phyloP scores from a whole-genome alignment of 2,797 vertebrate genomes.

The Enteromius afrohamiltoni region DNA sequence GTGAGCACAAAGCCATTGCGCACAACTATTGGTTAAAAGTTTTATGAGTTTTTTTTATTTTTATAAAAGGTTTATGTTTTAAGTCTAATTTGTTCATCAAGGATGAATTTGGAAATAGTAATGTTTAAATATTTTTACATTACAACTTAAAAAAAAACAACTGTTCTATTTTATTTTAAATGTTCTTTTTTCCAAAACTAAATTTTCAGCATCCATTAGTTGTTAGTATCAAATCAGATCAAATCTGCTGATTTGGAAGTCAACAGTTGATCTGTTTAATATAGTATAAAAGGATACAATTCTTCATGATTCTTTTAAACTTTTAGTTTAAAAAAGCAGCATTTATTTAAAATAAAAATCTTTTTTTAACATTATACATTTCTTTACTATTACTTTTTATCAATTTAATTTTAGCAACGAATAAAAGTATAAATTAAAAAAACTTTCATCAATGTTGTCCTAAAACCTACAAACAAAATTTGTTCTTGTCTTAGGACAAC shows the following conservation, averaged over 20 bases:
- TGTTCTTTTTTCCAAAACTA: not conserved
- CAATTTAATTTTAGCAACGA: no score
- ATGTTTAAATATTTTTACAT: not conserved
- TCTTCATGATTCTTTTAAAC: not conserved
- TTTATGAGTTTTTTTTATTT: no score
- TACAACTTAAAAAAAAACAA: not conserved
- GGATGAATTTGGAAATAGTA: not conserved
- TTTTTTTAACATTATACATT: not conserved
- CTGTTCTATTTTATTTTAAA: not conserved
- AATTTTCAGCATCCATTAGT: not conserved
- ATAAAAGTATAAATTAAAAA: no score
- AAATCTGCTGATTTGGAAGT: not conserved
- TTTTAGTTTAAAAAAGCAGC: not conserved
- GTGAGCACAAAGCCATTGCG: slow-evolving; percentile 68
- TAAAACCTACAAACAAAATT: no score
- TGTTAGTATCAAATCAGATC: not conserved
- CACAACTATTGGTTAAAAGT: not conserved
- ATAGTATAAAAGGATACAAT: no score
- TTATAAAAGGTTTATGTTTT: not conserved
- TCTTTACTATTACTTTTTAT: no score
- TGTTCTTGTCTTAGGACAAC: no score
- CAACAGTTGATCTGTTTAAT: not conserved
- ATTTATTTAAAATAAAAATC: not conserved
- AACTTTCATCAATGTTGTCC: no score
- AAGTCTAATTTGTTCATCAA: not conserved